Evolutionary conservation across 1,140 invertebrate species (phyloP).

Genomic region (Zelostemma sp.): DNA sequence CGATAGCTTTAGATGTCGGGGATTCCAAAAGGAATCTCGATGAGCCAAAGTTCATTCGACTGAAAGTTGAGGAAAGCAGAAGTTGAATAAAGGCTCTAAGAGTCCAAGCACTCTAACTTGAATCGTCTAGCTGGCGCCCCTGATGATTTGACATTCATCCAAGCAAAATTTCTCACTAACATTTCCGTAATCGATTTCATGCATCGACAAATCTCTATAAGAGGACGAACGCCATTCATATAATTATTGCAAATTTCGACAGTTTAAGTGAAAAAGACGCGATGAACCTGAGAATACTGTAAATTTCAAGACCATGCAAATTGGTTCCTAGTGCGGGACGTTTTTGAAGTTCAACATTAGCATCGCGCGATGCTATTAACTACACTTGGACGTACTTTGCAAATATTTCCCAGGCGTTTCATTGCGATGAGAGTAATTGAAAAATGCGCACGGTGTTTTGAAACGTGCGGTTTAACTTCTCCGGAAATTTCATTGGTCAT

Average conservation of each 20-base stretch:
- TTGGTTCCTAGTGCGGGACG: neutral
- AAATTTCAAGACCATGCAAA: neutral
- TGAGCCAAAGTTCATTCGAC: slow-evolving; percentile 33
- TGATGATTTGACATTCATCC: slow-evolving; percentile 53
- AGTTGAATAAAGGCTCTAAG: slow-evolving; percentile 27
- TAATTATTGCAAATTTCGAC: neutral
- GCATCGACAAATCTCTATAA: neutral
- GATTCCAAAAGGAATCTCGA: slow-evolving; percentile 20
- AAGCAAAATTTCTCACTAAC: slow-evolving; percentile 48
- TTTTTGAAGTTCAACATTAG: neutral
- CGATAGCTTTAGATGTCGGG: slow-evolving; percentile 24
- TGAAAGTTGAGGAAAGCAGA: slow-evolving; percentile 24
- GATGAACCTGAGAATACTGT: neutral
- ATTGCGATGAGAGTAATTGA: no score
- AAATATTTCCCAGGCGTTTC: neutral
- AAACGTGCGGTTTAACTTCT: no score
- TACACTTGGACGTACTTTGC: no score
- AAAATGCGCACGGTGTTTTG: no score
- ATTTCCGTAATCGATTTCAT: slow-evolving; percentile 1
- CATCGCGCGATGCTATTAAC: neutral
- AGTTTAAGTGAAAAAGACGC: neutral
- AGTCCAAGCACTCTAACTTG: slow-evolving; percentile 22
- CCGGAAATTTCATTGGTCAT: no score
- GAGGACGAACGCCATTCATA: neutral
- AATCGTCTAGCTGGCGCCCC: slow-evolving; percentile 45